phyloP scores from a whole-genome alignment of 2,888 invertebrate species.

The Oscheius sp. region DNA sequence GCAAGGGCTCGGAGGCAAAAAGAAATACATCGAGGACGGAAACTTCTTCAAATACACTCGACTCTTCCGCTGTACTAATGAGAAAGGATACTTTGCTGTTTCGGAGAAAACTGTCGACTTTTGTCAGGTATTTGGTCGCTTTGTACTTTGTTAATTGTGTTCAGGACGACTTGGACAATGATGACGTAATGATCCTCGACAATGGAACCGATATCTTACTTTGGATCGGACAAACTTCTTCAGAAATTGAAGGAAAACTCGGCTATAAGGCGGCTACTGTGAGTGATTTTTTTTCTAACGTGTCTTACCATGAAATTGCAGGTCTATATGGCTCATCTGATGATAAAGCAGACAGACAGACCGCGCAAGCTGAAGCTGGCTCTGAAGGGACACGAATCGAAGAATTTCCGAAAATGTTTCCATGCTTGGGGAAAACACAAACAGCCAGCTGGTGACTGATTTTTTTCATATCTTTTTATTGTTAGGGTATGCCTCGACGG shows the following conservation, averaged over 20 bases:
- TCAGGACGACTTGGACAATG: slow-evolving; percentile 96
- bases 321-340: slow-evolving; percentile 97
- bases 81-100: slow-evolving; percentile 98
- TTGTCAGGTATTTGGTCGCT: slow-evolving; percentile 82
- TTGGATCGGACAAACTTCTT: slow-evolving; percentile 95
- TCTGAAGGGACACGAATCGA: slow-evolving; percentile 91
- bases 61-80: slow-evolving; percentile 97
- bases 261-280: slow-evolving; percentile 98
- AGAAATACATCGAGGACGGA: slow-evolving; percentile 78
- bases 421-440: slow-evolving; percentile 97
- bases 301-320: slow-evolving; percentile 74
- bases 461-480: background rate
- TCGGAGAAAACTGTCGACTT: slow-evolving; percentile 99
- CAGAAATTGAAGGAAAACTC: slow-evolving; percentile 97
- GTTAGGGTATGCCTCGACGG: slow-evolving; percentile 3
- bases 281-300: slow-evolving; percentile 57
- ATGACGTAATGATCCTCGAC: slow-evolving; percentile 99
- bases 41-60: slow-evolving; percentile 92
- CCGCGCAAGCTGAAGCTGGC: slow-evolving; percentile 92
- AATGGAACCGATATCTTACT: slow-evolving; percentile 97
- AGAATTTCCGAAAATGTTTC: slow-evolving; percentile 95
- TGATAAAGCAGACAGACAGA: slow-evolving; percentile 90
- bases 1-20: slow-evolving; percentile 67
- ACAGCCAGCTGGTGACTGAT: slow-evolving; percentile 46
- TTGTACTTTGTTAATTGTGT: background rate